Evolutionary conservation across 2,797 vertebrate species (phyloP).

Genomic region (Cynodonichthys magdalenae): DNA sequence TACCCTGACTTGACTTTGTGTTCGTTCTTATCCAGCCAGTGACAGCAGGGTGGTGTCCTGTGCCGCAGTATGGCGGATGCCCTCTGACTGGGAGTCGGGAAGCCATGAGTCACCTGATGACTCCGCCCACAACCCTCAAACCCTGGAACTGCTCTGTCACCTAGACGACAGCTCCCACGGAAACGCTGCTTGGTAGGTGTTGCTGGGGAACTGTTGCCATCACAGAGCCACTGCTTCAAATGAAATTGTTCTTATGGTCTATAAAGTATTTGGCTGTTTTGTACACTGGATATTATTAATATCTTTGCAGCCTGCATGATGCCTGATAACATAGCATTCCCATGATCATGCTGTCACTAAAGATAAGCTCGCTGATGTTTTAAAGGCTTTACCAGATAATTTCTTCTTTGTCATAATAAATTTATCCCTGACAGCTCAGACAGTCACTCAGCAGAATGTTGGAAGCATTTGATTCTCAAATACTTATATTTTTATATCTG

Average conservation of each 20-base stretch:
- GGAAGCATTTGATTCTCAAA: neutral
- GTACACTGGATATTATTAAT: neutral
- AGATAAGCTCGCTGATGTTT: neutral
- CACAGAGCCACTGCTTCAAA: constrained; percentile 4
- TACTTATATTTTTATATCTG: neutral
- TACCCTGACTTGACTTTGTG: constrained; percentile 35
- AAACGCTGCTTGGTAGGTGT: constrained; percentile 92
- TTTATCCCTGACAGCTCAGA: neutral
- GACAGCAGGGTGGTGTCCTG: constrained; percentile 93
- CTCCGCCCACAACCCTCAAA: constrained; percentile 93
- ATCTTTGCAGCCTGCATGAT: neutral
- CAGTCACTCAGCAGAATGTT: neutral
- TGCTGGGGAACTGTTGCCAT: constrained; percentile 66
- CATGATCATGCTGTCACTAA: neutral
- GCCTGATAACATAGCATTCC: neutral
- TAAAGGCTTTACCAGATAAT: neutral
- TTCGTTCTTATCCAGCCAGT: constrained; percentile 80
- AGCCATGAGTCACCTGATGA: constrained; percentile 96
- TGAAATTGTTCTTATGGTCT: constrained; percentile 7
- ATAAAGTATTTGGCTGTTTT: constrained; percentile 3
- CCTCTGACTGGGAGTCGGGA: constrained; percentile 92
- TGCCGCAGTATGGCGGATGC: constrained; percentile 96
- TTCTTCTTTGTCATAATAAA: neutral
- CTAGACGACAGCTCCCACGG: constrained; percentile 90
- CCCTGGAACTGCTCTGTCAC: constrained; percentile 97